These are phyloP conservation scores for Scomber colias DNA, from an alignment of 2,113 vertebrate species.

Conservation along the genomic window DNA sequence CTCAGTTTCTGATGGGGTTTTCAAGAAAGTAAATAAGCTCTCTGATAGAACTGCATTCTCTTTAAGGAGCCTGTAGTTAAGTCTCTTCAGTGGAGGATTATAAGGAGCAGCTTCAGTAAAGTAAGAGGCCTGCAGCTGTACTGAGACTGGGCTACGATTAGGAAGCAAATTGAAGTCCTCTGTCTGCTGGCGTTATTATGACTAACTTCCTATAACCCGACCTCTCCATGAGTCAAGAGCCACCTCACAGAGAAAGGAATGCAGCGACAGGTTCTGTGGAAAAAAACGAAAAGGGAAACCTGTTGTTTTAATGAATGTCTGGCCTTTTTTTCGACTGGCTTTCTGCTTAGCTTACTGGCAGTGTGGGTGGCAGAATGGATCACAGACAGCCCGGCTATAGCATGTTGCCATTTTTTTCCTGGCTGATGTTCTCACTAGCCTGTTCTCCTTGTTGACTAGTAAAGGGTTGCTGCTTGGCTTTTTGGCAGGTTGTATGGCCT, in stretches of 20 bases:
- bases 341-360: conserved; percentile 44
- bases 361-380: conserved; percentile 57
- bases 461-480: conserved; percentile 1
- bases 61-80: conserved; percentile 38
- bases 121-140: conserved; percentile 53
- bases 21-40: not conserved
- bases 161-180: conserved; percentile 43
- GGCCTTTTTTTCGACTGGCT: conserved; percentile 28
- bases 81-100: conserved; percentile 51
- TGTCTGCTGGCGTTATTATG: conserved; percentile 65
- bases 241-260: conserved; percentile 73
- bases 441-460: conserved; percentile 2
- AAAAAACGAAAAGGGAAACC: conserved; percentile 59
- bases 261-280: conserved; percentile 75
- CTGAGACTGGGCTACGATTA: conserved; percentile 38
- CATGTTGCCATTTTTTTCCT: conserved; percentile 21
- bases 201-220: conserved; percentile 71
- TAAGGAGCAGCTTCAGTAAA: conserved; percentile 20
- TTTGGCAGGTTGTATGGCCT: not conserved
- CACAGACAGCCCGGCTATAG: conserved; percentile 13
- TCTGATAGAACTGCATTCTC: conserved; percentile 15
- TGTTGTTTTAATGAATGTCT: conserved; percentile 62
- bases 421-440: conserved; percentile 12
- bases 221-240: conserved; percentile 69
- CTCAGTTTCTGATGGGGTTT: conserved; percentile 9